phyloP scores from a whole-genome alignment of 2,113 vertebrate species.

The Etheostoma cragini region DNA sequence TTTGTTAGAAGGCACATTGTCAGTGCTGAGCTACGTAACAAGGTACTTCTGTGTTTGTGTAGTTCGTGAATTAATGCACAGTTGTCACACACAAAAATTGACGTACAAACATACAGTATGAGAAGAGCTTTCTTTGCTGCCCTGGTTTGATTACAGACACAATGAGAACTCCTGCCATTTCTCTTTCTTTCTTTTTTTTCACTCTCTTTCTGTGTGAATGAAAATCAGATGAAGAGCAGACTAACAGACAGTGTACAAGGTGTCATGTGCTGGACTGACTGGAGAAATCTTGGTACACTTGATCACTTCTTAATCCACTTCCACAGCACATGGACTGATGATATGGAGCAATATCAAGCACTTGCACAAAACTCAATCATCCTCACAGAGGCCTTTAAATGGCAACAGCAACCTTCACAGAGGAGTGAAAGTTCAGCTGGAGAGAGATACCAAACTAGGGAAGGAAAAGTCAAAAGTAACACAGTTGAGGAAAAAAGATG shows the following conservation, averaged over 20 bases:
- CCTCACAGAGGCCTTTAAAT: neutral
- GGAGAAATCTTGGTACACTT: slow-evolving; percentile 19
- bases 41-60: neutral
- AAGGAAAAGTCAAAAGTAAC: neutral
- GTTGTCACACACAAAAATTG: neutral
- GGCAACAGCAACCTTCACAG: slow-evolving; percentile 16
- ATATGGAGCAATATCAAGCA: slow-evolving; percentile 19
- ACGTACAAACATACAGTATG: neutral
- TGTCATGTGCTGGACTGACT: slow-evolving; percentile 14
- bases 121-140: neutral
- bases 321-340: slow-evolving; percentile 23
- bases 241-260: slow-evolving; percentile 14
- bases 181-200: neutral
- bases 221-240: slow-evolving; percentile 60
- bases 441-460: neutral
- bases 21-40: neutral
- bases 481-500: slow-evolving; percentile 4
- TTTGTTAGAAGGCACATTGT: neutral
- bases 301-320: slow-evolving; percentile 42
- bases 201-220: slow-evolving; percentile 41
- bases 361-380: slow-evolving; percentile 1
- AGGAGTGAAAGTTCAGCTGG: slow-evolving; percentile 19
- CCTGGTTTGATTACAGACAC: slow-evolving; percentile 15
- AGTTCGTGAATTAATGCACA: neutral
- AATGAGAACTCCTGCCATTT: slow-evolving; percentile 17